phyloP scores from a whole-genome alignment of 2,888 invertebrate genomes.

The Chloroclystis v-ata region DNA sequence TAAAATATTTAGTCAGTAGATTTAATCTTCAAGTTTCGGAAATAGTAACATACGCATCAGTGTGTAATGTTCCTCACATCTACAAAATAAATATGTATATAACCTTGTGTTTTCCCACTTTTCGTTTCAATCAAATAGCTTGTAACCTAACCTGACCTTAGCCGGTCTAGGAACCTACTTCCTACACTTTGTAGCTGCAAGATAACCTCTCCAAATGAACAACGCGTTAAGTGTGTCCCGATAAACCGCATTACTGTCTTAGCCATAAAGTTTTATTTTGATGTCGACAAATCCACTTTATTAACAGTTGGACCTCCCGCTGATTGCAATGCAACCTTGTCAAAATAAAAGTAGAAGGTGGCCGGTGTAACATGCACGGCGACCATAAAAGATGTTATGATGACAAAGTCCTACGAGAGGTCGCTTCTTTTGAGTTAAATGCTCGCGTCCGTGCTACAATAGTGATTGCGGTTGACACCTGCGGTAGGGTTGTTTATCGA shows the following conservation, averaged over 20 bases:
- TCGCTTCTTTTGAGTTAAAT: conserved; percentile 72
- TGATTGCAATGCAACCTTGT: conserved; percentile 58
- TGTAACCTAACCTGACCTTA: no score
- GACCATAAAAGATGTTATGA: conserved; percentile 51
- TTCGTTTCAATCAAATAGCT: background rate
- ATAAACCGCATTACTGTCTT: conserved; percentile 64
- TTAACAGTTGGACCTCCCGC: conserved; percentile 69
- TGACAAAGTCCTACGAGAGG: conserved; percentile 60
- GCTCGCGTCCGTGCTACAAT: conserved; percentile 65
- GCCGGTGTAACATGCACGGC: conserved; percentile 41
- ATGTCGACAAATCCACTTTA: conserved; percentile 76
- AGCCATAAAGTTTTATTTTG: conserved; percentile 71
- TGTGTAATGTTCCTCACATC: no score
- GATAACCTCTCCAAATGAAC: conserved; percentile 42
- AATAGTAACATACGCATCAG: no score
- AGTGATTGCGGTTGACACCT: conserved; percentile 70
- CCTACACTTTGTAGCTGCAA: conserved; percentile 34
- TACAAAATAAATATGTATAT: no score
- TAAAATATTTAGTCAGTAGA: no score
- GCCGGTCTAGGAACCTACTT: background rate
- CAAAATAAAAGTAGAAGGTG: conserved; percentile 41
- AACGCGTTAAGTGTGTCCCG: conserved; percentile 48
- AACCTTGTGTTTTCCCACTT: background rate
- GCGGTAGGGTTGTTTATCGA: conserved; percentile 50
- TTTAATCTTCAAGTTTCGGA: no score